A percentile compares a stretch with the other conserved stretches of the same genome.
Evolutionary conservation across 2,797 vertebrate genomes (phyloP).

Genomic region (Malacoctenus gilli): DNA sequence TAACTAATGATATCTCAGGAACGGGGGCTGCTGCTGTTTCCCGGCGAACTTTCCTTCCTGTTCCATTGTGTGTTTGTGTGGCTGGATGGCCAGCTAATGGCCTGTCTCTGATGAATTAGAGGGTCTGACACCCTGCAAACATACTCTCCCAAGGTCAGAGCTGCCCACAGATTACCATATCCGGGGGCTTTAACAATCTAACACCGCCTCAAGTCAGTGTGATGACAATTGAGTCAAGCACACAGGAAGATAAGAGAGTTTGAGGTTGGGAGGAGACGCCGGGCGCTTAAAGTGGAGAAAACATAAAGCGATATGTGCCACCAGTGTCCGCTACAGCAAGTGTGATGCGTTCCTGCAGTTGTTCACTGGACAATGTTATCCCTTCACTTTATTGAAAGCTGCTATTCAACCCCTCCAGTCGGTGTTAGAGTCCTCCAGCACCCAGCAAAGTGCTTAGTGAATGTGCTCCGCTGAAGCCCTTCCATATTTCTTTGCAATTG

Average conservation of each 20-base stretch:
- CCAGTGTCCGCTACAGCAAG: slow-evolving; percentile 51
- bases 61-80: slow-evolving; percentile 76
- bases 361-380: slow-evolving; percentile 59
- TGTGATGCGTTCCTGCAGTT: slow-evolving; percentile 51
- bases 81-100: slow-evolving; percentile 83
- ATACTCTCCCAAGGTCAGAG: slow-evolving; percentile 80
- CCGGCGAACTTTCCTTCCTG: slow-evolving; percentile 71
- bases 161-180: slow-evolving; percentile 78
- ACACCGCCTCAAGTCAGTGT: slow-evolving; percentile 65
- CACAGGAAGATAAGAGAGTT: slow-evolving; percentile 59
- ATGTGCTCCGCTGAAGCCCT: slow-evolving; percentile 55
- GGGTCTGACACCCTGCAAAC: slow-evolving; percentile 78
- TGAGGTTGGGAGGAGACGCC: slow-evolving; percentile 4
- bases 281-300: slow-evolving; percentile 71
- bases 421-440: slow-evolving; percentile 54
- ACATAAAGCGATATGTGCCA: slow-evolving; percentile 56
- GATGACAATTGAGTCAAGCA: slow-evolving; percentile 67
- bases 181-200: slow-evolving; percentile 72
- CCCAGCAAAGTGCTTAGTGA: slow-evolving; percentile 59
- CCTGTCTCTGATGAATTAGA: slow-evolving; percentile 84
- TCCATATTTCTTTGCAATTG: slow-evolving; percentile 69
- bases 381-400: slow-evolving; percentile 66
- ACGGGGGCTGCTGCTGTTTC: slow-evolving; percentile 69
- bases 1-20: slow-evolving; percentile 80
- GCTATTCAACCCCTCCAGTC: slow-evolving; percentile 56